These are phyloP conservation scores for Zaprionus taronus DNA, from an alignment of 1,140 invertebrate species.

Conservation along the genomic window DNA sequence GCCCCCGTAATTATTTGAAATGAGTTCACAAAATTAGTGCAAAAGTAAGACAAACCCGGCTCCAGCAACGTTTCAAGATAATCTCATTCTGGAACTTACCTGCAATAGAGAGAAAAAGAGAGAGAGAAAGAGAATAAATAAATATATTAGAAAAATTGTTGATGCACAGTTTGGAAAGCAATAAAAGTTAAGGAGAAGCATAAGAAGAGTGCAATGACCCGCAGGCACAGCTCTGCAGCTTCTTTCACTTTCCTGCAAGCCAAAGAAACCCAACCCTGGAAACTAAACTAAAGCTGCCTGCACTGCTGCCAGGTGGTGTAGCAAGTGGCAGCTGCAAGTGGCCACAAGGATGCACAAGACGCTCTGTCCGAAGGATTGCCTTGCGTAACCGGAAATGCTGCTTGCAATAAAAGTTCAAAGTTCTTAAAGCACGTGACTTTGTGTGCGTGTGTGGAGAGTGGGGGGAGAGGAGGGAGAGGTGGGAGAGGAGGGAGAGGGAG, in stretches of 20 bases:
- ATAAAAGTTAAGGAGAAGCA: constrained; percentile 3
- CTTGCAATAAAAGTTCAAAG: constrained; percentile 67
- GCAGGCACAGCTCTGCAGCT: constrained; percentile 37
- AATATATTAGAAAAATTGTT: constrained; percentile 56
- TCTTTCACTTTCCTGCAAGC: constrained; percentile 68
- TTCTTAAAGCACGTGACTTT: constrained; percentile 60
- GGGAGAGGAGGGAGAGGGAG: neutral
- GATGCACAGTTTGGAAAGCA: constrained; percentile 39
- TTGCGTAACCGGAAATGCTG: constrained; percentile 64
- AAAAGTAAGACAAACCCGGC: constrained; percentile 25
- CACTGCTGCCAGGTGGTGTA: constrained; percentile 9
- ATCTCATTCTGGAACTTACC: constrained; percentile 55
- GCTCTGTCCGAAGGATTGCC: constrained; percentile 14
- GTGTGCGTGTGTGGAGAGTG: constrained; percentile 20
- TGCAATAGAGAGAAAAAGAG: constrained; percentile 43
- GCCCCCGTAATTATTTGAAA: constrained; percentile 70
- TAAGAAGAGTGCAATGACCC: constrained; percentile 61
- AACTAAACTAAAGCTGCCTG: constrained; percentile 42
- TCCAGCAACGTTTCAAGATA: constrained; percentile 12
- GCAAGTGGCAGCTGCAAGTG: neutral
- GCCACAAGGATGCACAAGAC: constrained; percentile 14
- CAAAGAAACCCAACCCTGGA: constrained; percentile 18
- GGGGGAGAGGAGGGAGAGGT: neutral
- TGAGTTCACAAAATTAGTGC: constrained; percentile 65
- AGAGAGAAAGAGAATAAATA: constrained; percentile 25